These are phyloP conservation scores for Caenorhabditis plicata DNA, from an alignment of 2,888 invertebrate genomes.

Conservation along the genomic window DNA sequence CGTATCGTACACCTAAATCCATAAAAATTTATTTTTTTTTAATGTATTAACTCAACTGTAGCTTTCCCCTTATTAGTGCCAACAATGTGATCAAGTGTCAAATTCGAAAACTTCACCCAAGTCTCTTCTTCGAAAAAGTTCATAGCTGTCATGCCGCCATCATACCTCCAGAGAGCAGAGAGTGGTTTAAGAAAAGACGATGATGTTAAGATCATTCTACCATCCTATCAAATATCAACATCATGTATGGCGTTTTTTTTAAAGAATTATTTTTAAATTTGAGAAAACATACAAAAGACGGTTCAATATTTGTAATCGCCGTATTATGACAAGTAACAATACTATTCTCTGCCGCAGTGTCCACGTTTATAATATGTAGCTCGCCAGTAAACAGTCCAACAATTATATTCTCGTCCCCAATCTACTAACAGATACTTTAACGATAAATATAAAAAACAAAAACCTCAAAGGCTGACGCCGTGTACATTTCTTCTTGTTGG, in stretches of 20 bases:
- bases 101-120: constrained; percentile 78
- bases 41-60: constrained; percentile 70
- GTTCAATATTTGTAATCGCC: constrained; percentile 76
- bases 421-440: no score
- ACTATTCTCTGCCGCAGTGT: constrained; percentile 79
- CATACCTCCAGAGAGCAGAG: constrained; percentile 76
- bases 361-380: constrained; percentile 82
- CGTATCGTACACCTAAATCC: constrained; percentile 82
- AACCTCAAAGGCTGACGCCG: constrained; percentile 69
- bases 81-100: constrained; percentile 79
- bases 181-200: constrained; percentile 83
- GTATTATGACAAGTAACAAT: constrained; percentile 83
- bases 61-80: constrained; percentile 84
- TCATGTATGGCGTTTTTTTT: not conserved
- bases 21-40: constrained; percentile 7
- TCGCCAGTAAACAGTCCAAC: constrained; percentile 89
- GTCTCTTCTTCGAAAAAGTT: constrained; percentile 69
- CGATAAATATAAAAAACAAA: not conserved
- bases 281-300: constrained; percentile 66
- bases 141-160: constrained; percentile 27
- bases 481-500: constrained; percentile 76
- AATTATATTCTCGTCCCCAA: constrained; percentile 74
- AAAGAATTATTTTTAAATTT: not conserved
- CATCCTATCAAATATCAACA: constrained; percentile 70
- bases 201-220: constrained; percentile 80